Base-by-base conservation (phyloP, 2,797 vertebrate species). In the Aselliscus stoliczkanus region DNA sequence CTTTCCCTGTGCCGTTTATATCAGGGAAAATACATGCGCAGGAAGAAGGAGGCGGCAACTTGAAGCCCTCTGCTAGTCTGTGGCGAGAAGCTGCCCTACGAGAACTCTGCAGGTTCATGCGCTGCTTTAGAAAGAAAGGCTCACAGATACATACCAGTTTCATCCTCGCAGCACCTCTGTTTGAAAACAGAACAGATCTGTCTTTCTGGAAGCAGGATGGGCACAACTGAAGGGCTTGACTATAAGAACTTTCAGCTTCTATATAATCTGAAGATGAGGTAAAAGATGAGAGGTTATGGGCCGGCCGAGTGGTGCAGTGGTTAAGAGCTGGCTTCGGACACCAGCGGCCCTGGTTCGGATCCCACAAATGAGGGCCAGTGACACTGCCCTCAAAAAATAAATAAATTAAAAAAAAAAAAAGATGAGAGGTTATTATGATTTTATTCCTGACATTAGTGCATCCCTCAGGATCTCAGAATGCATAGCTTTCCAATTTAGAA, bases 111-210 rank as follows among this genome's bases (percentile, higher is more conserved):
- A 79, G 79, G 52, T 67, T 27, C 31, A 60, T 6, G 9, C 34
- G 50, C 50, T 64, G 76, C 31, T 56, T n/a, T 73, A 50, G 88
- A 93, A 94, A 52, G 54, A 60, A 60, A 81, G 90, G 25, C 29
- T 37, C 76, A 87, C 23, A 62, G 67, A 52, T 37, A 93, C 94
- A 97, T 98, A 99, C 99, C 99, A 99, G 99, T 97, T 99, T 99
- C 96, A 99, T 98, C 96, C 99, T 98, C 15, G 99, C 99, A 70
- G 99, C 99, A 70, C 99, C 99, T 98, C 99, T 98, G 96, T 99
- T 99, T 91, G 99, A 99, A 98, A 99, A 99, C 5, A 99, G 98
- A 76, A 99, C 97, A 2, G 99, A 98, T 88, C 99, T 98, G 27
- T 99, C 99, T 95, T 98, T 98, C 96, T 98, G 98, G 98, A 99